Conservation (phyloP, 2,888 invertebrate species). For the Panopea generosa region DNA sequence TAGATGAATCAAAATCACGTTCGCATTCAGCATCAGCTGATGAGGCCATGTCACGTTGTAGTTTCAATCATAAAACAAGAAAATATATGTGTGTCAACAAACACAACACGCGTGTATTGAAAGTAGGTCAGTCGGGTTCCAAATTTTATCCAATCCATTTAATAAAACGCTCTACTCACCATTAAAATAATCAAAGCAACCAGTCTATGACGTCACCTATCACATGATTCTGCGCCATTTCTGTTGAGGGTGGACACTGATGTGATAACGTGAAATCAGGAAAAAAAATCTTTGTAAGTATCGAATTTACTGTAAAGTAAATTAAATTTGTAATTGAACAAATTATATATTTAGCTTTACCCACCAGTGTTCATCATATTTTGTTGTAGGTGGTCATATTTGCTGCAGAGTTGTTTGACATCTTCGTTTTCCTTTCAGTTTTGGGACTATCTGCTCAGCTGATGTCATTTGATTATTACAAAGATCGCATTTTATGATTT, state of each 20-base stretch:
- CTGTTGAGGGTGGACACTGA: slow-evolving; percentile 54
- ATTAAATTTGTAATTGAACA: too few species aligned
- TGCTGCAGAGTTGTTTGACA: slow-evolving; percentile 2
- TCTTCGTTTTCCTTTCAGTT: slow-evolving; percentile 32
- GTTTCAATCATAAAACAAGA: too few species aligned
- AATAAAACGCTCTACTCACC: too few species aligned
- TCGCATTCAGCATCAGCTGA: slow-evolving; percentile 42
- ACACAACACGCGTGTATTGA: too few species aligned
- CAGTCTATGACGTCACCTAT: slow-evolving; percentile 37
- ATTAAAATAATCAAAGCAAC: neutral
- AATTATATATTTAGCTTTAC: too few species aligned
- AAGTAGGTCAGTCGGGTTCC: neutral
- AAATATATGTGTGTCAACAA: too few species aligned
- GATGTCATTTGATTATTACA: slow-evolving; percentile 1
- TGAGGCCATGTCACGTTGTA: slow-evolving; percentile 20
- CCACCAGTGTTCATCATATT: too few species aligned
- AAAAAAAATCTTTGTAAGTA: neutral
- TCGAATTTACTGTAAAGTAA: neutral
- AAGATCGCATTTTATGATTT: too few species aligned
- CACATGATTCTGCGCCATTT: slow-evolving; percentile 65
- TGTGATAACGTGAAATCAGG: slow-evolving; percentile 22
- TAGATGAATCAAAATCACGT: slow-evolving; percentile 78
- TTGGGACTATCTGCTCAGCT: slow-evolving; percentile 6
- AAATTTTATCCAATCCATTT: neutral
- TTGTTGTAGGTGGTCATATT: too few species aligned